These are phyloP conservation scores for Trachythela sp. DNA, from an alignment of 64 coral and sea anemone species.

Conservation along the genomic window DNA sequence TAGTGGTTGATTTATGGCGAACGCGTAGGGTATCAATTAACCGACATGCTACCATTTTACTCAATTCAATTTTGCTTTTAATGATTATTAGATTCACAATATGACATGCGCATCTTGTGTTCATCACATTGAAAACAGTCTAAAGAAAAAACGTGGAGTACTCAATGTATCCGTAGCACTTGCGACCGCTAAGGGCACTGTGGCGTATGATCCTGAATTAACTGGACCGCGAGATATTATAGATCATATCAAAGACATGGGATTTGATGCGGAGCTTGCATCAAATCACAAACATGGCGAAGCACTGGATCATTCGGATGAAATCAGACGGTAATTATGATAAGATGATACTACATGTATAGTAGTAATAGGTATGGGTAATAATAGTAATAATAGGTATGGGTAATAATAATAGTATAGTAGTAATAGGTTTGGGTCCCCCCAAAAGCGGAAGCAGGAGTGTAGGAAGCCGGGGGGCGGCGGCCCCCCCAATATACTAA, in stretches of 20 bases:
- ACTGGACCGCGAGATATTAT: constrained; percentile 91
- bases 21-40: too few relatives aligned
- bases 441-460: too few relatives aligned
- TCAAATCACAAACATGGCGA: constrained; percentile 60
- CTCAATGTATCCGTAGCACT: constrained; percentile 76
- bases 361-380: too few relatives aligned
- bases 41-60: background rate
- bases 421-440: too few relatives aligned
- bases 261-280: constrained; percentile 68
- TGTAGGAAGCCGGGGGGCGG: too few relatives aligned
- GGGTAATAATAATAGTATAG: too few relatives aligned
- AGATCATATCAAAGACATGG: constrained; percentile 63
- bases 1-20: too few relatives aligned
- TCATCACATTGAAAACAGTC: constrained; percentile 79
- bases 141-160: constrained; percentile 67
- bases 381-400: too few relatives aligned
- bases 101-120: constrained; percentile 98
- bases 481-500: too few relatives aligned
- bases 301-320: constrained; percentile 65
- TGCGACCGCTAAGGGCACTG: constrained; percentile 77
- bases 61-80: too few relatives aligned
- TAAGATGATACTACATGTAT: too few relatives aligned
- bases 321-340: constrained; percentile 72
- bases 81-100: constrained; percentile 59
- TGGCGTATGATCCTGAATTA: constrained; percentile 80